Evolutionary conservation across 2,797 vertebrate genomes (phyloP).

Genomic region (Lepus oiostolus): DNA sequence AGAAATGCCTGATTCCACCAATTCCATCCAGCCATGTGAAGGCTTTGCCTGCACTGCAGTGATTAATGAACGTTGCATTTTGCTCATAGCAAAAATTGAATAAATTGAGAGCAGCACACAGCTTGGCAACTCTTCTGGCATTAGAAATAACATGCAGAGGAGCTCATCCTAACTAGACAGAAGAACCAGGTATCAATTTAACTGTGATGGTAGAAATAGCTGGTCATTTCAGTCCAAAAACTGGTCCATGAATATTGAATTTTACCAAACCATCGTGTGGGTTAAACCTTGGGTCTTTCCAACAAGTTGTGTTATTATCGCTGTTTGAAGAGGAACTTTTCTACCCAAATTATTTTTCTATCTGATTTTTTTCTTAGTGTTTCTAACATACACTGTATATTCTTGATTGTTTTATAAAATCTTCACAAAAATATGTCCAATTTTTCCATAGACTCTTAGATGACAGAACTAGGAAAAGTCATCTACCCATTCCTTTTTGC

Average conservation of each 20-base stretch:
- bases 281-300: neutral
- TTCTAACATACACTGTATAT: neutral
- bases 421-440: constrained; percentile 16
- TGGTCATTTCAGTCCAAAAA: constrained; percentile 11
- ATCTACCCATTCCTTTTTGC: neutral
- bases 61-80: constrained; percentile 33
- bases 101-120: neutral
- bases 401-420: constrained; percentile 46
- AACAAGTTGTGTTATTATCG: constrained; percentile 49
- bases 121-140: neutral
- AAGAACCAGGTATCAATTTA: neutral
- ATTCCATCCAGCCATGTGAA: constrained; percentile 45
- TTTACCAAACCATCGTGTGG: neutral
- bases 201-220: neutral
- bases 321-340: constrained; percentile 23
- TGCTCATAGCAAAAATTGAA: constrained; percentile 11
- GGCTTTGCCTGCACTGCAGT: neutral
- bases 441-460: constrained; percentile 28
- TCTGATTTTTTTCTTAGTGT: neutral
- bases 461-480: constrained; percentile 9
- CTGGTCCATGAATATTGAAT: constrained; percentile 3
- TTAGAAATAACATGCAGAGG: constrained; percentile 49
- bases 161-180: neutral
- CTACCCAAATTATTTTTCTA: neutral
- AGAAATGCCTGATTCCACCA: neutral